Evolutionary conservation across 2,797 vertebrate genomes (phyloP).

Genomic region (Alcedo atthis): DNA sequence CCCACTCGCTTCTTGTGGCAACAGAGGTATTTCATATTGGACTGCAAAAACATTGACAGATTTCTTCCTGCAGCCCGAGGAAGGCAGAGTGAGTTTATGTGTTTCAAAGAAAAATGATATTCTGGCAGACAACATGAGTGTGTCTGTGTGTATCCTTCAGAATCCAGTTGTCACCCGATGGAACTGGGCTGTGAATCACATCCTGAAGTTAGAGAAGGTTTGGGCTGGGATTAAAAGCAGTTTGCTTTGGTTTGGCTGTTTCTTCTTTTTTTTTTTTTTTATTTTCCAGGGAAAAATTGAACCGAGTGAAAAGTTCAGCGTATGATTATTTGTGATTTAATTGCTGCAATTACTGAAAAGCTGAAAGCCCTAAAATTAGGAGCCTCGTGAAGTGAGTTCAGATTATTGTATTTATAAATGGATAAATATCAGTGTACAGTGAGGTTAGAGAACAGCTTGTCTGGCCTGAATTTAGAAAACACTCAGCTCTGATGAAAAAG

Average conservation of each 20-base stretch:
- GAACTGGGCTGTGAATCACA: background rate
- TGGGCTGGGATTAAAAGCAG: background rate
- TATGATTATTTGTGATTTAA: background rate
- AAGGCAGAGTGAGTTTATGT: background rate
- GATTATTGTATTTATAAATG: background rate
- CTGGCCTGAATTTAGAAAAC: conserved; percentile 8
- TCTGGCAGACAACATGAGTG: conserved; percentile 40
- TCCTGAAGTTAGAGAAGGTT: conserved; percentile 1
- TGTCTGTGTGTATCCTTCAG: conserved; percentile 34
- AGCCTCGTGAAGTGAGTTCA: background rate
- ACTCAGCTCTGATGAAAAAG: background rate
- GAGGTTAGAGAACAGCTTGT: background rate
- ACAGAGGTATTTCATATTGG: background rate
- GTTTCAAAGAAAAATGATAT: conserved; percentile 21
- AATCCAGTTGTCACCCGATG: background rate
- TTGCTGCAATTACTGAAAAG: background rate
- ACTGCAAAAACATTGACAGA: conserved; percentile 52
- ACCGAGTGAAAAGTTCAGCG: background rate
- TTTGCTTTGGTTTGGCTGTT: background rate
- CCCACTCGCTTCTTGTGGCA: conserved; percentile 30
- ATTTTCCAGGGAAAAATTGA: background rate
- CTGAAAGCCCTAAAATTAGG: background rate
- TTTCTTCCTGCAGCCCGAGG: conserved; percentile 34
- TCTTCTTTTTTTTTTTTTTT: background rate
- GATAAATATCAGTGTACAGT: background rate